phyloP scores from a whole-genome alignment of 2,113 vertebrate genomes.

The Carassius auratus region DNA sequence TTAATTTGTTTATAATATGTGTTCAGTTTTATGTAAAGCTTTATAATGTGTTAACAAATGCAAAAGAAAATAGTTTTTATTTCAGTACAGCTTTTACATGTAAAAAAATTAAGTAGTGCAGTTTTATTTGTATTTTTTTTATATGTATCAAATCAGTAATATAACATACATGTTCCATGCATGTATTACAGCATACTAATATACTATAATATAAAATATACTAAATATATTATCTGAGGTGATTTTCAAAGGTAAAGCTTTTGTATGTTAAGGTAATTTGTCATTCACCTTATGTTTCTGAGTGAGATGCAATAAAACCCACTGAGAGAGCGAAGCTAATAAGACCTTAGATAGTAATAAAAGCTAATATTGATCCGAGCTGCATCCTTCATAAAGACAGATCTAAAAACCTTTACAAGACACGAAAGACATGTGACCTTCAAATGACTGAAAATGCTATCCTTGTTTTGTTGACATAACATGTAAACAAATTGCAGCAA shows the following conservation, averaged over 20 bases:
- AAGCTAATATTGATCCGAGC: slow-evolving; percentile 18
- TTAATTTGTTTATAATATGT: no score
- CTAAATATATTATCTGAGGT: not conserved
- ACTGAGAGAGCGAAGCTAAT: not conserved
- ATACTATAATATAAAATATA: no score
- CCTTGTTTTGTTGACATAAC: slow-evolving; percentile 14
- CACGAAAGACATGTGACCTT: slow-evolving; percentile 32
- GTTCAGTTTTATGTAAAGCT: no score
- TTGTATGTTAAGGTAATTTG: not conserved
- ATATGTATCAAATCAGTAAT: no score
- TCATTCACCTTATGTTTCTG: slow-evolving; percentile 20
- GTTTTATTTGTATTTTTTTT: no score
- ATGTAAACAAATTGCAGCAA: not conserved
- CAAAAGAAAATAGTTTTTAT: no score
- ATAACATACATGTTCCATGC: no score
- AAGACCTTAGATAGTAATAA: slow-evolving; percentile 29
- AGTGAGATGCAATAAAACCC: not conserved
- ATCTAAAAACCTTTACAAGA: slow-evolving; percentile 13
- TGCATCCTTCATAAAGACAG: slow-evolving; percentile 23
- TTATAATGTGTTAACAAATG: no score
- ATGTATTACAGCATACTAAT: no score
- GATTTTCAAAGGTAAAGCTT: not conserved
- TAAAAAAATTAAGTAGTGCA: no score
- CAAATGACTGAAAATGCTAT: slow-evolving; percentile 25
- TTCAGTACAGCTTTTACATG: no score